phyloP scores from a whole-genome alignment of 2,113 vertebrate genomes.

The Suncus etruscus region DNA sequence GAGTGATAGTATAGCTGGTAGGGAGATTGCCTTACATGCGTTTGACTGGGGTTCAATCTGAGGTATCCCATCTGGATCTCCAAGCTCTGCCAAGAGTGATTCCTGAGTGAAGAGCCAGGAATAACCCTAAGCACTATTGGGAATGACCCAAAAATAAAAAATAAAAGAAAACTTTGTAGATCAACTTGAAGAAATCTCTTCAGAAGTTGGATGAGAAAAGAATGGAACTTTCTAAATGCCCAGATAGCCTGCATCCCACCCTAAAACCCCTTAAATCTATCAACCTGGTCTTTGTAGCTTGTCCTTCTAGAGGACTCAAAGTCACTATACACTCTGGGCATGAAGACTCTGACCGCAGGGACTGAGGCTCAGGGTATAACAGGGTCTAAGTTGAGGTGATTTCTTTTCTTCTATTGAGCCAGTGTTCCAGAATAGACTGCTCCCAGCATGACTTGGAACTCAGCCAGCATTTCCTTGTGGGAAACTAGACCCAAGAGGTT shows the following conservation, averaged over 20 bases:
- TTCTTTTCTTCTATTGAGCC: conserved; percentile 4
- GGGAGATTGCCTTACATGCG: too few relatives aligned
- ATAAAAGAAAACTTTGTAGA: neutral
- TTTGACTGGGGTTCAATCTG: too few relatives aligned
- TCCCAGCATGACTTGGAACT: neutral
- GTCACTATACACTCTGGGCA: neutral
- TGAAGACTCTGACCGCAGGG: neutral
- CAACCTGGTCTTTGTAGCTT: conserved; percentile 14
- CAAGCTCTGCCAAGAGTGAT: too few relatives aligned
- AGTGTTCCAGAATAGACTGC: neutral
- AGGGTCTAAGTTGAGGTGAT: neutral
- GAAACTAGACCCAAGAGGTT: neutral
- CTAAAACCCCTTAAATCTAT: neutral
- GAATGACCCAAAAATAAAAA: too few relatives aligned
- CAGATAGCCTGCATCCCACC: neutral
- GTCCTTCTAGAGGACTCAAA: conserved; percentile 20
- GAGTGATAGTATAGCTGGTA: too few relatives aligned
- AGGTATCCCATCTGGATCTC: too few relatives aligned
- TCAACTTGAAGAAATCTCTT: neutral
- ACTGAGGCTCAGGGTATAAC: neutral
- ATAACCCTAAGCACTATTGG: too few relatives aligned
- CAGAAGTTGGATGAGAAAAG: conserved; percentile 31
- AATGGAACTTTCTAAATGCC: neutral
- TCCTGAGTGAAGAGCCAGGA: too few relatives aligned
- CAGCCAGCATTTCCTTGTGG: neutral